A percentile compares a stretch with the other conserved stretches of the same genome.
phyloP scores from a whole-genome alignment of 2,113 vertebrate genomes.

The Tiliqua scincoides region DNA sequence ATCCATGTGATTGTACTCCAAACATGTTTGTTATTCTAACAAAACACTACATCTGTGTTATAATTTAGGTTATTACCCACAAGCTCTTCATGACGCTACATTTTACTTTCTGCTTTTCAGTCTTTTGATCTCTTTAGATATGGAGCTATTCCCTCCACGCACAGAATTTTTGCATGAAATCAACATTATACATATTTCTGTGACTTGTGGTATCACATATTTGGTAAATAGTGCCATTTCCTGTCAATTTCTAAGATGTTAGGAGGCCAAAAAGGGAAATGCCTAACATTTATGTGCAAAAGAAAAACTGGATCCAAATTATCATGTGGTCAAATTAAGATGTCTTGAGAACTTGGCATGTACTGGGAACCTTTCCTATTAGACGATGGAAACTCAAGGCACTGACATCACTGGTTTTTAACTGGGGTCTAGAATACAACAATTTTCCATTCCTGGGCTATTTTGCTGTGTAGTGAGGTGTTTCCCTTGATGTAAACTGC shows the following conservation, averaged over 20 bases:
- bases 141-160: no score
- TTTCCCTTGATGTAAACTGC: slow-evolving; percentile 1
- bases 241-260: background rate
- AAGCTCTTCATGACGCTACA: background rate
- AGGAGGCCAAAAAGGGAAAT: background rate
- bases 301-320: background rate
- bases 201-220: background rate
- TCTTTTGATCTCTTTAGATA: background rate
- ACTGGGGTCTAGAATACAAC: background rate
- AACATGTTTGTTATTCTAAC: background rate
- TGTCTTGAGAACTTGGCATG: background rate
- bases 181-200: background rate
- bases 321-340: slow-evolving; percentile 2
- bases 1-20: background rate
- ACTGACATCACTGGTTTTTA: background rate
- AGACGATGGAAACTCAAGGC: background rate
- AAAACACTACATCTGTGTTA: background rate
- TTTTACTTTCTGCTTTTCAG: background rate
- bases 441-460: background rate
- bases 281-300: background rate
- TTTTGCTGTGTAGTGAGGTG: slow-evolving; percentile 8
- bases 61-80: background rate
- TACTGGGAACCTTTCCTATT: background rate
- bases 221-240: background rate
- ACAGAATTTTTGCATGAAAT: background rate